Evolutionary conservation across 2,113 vertebrate genomes (phyloP).

Genomic region (Xiphophorus couchianus): DNA sequence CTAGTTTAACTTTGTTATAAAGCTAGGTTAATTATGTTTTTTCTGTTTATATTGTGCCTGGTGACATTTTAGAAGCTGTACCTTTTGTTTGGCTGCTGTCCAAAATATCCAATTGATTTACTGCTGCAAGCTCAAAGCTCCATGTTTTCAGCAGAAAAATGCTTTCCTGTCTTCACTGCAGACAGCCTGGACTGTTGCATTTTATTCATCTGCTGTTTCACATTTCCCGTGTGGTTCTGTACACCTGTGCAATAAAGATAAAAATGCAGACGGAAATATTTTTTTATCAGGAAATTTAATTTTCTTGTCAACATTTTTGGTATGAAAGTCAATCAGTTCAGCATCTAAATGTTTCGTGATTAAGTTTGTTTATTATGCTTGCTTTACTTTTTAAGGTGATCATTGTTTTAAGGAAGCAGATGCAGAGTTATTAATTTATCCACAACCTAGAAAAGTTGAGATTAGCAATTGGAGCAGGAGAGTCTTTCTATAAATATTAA

Average conservation of each 20-base stretch:
- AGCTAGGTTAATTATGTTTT: background rate
- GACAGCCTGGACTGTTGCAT: background rate
- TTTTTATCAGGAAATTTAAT: background rate
- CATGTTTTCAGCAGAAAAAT: background rate
- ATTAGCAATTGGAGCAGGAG: background rate
- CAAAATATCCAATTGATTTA: slow-evolving; percentile 2
- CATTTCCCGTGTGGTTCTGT: slow-evolving; percentile 13
- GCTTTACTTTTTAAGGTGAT: no score
- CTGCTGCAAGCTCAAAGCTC: background rate
- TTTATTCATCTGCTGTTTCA: background rate
- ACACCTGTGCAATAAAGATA: slow-evolving; percentile 13
- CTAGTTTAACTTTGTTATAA: background rate
- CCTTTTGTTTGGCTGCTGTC: background rate
- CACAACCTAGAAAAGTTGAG: no score
- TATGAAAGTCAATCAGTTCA: background rate
- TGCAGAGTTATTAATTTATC: no score
- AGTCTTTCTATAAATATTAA: background rate
- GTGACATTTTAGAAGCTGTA: background rate
- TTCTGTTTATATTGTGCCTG: background rate
- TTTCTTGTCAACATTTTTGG: background rate
- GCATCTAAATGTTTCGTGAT: background rate
- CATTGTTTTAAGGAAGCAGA: no score
- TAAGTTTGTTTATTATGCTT: background rate
- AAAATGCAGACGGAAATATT: background rate
- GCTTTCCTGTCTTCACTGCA: background rate